phyloP scores from a whole-genome alignment of 2,888 invertebrate genomes.

The Lordiphosa andalusiaca region DNA sequence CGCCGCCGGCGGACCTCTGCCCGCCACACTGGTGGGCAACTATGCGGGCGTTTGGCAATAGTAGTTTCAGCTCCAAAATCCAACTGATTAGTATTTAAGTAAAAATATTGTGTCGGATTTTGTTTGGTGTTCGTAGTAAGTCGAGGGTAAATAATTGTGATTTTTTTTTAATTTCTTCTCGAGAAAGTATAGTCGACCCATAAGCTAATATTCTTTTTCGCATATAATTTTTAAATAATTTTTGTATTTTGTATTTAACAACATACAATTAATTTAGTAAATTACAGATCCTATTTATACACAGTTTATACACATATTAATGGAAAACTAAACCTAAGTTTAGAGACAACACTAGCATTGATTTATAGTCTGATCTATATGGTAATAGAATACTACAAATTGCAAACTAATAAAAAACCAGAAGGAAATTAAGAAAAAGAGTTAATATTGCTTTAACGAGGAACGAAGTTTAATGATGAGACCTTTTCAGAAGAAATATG shows the following conservation, averaged over 20 bases:
- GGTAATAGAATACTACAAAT: slow-evolving; percentile 59
- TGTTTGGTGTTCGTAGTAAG: slow-evolving; percentile 47
- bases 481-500: too few species aligned
- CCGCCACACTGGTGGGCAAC: slow-evolving; percentile 94
- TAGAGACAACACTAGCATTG: slow-evolving; percentile 50
- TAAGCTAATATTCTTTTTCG: slow-evolving; percentile 6
- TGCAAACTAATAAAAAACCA: slow-evolving; percentile 6
- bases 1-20: slow-evolving; percentile 96
- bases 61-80: slow-evolving; percentile 22
- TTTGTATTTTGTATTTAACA: slow-evolving; percentile 26
- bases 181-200: slow-evolving; percentile 7
- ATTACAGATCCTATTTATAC: slow-evolving; percentile 61
- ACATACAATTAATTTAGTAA: slow-evolving; percentile 28
- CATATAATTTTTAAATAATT: slow-evolving; percentile 16
- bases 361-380: slow-evolving; percentile 67
- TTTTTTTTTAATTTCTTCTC: slow-evolving; percentile 24
- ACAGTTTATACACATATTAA: slow-evolving; percentile 36
- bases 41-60: slow-evolving; percentile 97
- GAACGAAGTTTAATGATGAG: neutral
- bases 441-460: slow-evolving; percentile 16
- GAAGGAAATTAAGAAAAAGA: neutral
- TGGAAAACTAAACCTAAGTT: slow-evolving; percentile 48
- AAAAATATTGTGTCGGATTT: slow-evolving; percentile 35
- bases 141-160: slow-evolving; percentile 16
- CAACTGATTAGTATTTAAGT: slow-evolving; percentile 47